Base-by-base conservation (phyloP, 1,140 invertebrate genomes). In the Tachypleus tridentatus region DNA sequence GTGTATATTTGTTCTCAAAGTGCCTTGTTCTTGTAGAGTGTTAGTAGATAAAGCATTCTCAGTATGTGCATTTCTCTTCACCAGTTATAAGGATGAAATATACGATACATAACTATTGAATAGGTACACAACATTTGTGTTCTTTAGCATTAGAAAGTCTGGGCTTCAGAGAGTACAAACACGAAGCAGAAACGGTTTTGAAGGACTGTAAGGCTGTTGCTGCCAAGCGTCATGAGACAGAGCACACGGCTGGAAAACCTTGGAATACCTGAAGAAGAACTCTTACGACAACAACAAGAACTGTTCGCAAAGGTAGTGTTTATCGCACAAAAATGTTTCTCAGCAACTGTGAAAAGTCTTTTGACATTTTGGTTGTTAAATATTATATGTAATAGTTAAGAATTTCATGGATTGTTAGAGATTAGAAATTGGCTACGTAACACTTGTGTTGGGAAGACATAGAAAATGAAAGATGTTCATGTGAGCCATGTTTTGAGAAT, bases 231-330 rank as follows among this genome's bases (percentile, higher is more conserved):
- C 82, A 93, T 73, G n/a, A 79, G 92, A 69, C 91, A 97, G 75
- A 97, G 93, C 73, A 96, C 93, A 6, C 80, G 93, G 64, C 80
- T 98, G 51, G 94, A 98, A 80, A 96, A 98, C 80, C 81, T 97
- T 48, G 95, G 95, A 50, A 98, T 98, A 74, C 95, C 95, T 10
- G 95, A 98, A 79, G 95, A 98, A 76, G 95, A 98, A 78, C 78
- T 98, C 8, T 76, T 97, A n/a, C 80, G 93, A 59, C 94, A 97
- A 75, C 96, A 98, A 72, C 94, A 98, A 77, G 94, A 96, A 81
- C 79, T 98, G n/a, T 98, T 98, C 84, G 94, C 93, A 4, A 93
- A 91, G 80, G 89, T 83, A 62, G 59, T n/a, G 61, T 56, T 48
- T 29, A 50, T 61, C 50, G 53, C 56, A 62, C 29, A 47, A 51